Evolutionary conservation across 2,888 invertebrate genomes (phyloP), one percentile per base, ranked within the genome.

Genomic region (Netelia melanura): DNA sequence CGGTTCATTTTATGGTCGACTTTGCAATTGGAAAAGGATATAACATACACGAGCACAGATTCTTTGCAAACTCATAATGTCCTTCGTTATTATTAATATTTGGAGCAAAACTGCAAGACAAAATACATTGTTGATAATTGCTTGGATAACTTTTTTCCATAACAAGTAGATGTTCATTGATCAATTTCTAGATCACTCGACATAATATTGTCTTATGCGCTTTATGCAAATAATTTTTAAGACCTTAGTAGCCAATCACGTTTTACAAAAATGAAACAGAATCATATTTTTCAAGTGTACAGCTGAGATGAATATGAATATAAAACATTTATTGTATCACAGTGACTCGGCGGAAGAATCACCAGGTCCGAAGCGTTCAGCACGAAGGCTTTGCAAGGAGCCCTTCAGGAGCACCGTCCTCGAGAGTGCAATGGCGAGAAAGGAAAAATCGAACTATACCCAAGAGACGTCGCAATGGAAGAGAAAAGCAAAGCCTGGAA

Each of bases 341-440:
- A 92, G 93, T 81, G 91, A 93, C 81, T 91, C 92, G 8, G 87
- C 89, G 43, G 90, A 90, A 83, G 91, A 92, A 78, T 81, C 89
- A 67, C 91, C 94, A 30, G 93, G 95, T 11, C 94, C 95, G 0
- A 97, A 97, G 92, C 94, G 97, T 23, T 96, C 96, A 0, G 95
- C 96, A 0, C 95, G 96, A 74, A 94, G 96, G 54, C 94, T 96
- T 67, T 96, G 96, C 87, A 96, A 96, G 90, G 96, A 96, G 88
- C 95, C 93, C 5, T 87, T 91, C 48, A 92, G 91, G 61, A 92
- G 93, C 70, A 96, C 96, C 70, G 95, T 96, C 44, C 92, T 97
- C 25, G 96, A 96, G 85, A 96, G 95, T 92, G 96, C 97, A 10
- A 97, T 97, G 89, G 96, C 96, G 0, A 94, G 96, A 14, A 97